A percentile compares a stretch with the other conserved stretches of the same genome.
Evolutionary conservation across 2,113 vertebrate genomes (phyloP).

Genomic region (Sinocyclocheilus rhinocerous): DNA sequence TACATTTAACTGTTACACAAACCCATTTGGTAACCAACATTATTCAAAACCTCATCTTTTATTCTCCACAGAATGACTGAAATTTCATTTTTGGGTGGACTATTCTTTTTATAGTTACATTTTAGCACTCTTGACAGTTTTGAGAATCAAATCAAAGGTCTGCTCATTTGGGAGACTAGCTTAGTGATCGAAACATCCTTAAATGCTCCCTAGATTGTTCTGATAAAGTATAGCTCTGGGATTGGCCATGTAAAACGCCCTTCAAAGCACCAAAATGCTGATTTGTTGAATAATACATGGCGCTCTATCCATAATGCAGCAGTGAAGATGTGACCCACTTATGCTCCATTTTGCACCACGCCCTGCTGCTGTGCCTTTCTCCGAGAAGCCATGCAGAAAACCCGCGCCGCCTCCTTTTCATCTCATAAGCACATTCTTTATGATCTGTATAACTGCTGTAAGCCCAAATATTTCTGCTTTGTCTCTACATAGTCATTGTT

Average conservation of each 20-base stretch:
- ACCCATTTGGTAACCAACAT: too few relatives aligned
- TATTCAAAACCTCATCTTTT: too few relatives aligned
- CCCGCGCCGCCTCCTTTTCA: background rate
- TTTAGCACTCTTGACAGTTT: background rate
- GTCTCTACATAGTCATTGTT: constrained; percentile 22
- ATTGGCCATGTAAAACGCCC: background rate
- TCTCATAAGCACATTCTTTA: constrained; percentile 25
- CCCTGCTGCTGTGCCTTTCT: constrained; percentile 17
- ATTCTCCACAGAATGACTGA: too few relatives aligned
- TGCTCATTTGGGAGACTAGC: background rate
- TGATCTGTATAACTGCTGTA: background rate
- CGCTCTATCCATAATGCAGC: constrained; percentile 54
- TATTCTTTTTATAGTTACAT: background rate
- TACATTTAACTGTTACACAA: too few relatives aligned
- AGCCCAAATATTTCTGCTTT: background rate
- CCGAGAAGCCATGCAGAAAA: constrained; percentile 31
- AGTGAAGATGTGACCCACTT: constrained; percentile 39
- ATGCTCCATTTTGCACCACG: constrained; percentile 20
- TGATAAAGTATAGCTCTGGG: background rate
- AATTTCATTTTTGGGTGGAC: background rate
- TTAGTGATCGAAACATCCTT: background rate
- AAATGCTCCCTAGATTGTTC: background rate
- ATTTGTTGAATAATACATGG: constrained; percentile 63
- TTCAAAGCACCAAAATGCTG: constrained; percentile 36
- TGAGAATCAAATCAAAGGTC: background rate